A percentile compares a stretch with the other conserved stretches of the same genome.
Conservation (phyloP, 2,888 invertebrate species). For the Sthenelais limicola region DNA sequence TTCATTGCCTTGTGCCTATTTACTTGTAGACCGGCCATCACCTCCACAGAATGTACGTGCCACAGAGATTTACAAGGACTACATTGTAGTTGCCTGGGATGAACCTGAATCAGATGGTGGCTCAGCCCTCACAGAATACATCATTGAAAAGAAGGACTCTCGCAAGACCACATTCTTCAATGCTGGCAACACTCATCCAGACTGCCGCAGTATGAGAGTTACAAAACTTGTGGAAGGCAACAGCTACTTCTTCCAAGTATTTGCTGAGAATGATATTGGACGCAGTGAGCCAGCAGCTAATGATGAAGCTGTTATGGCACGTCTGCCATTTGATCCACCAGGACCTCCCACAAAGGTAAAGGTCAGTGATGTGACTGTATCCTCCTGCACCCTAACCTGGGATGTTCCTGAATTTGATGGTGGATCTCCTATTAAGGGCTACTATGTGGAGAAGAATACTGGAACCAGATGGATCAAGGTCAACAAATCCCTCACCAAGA, state of each 20-base stretch:
- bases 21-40: slow-evolving; percentile 63
- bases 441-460: slow-evolving; percentile 66
- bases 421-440: slow-evolving; percentile 68
- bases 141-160: slow-evolving; percentile 65
- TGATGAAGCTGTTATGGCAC: slow-evolving; percentile 48
- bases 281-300: slow-evolving; percentile 74
- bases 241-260: slow-evolving; percentile 69
- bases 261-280: slow-evolving; percentile 68
- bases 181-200: slow-evolving; percentile 32
- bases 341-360: slow-evolving; percentile 54
- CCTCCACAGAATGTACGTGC: slow-evolving; percentile 63
- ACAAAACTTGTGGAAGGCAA: slow-evolving; percentile 61
- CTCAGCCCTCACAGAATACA: slow-evolving; percentile 65
- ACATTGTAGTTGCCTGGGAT: slow-evolving; percentile 70
- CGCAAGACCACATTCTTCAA: slow-evolving; percentile 48
- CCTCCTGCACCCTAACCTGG: slow-evolving; percentile 67
- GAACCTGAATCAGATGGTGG: slow-evolving; percentile 72
- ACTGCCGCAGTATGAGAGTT: slow-evolving; percentile 50
- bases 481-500: slow-evolving; percentile 84
- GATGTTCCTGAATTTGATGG: slow-evolving; percentile 69
- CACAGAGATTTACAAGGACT: slow-evolving; percentile 61
- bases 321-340: slow-evolving; percentile 74
- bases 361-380: slow-evolving; percentile 64
- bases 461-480: slow-evolving; percentile 92
- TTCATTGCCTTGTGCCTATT: too few relatives aligned